A percentile compares a stretch with the other conserved stretches of the same genome.
Evolutionary conservation across 2,797 vertebrate genomes (phyloP).

Genomic region (Ptychobarbus kaznakovi): DNA sequence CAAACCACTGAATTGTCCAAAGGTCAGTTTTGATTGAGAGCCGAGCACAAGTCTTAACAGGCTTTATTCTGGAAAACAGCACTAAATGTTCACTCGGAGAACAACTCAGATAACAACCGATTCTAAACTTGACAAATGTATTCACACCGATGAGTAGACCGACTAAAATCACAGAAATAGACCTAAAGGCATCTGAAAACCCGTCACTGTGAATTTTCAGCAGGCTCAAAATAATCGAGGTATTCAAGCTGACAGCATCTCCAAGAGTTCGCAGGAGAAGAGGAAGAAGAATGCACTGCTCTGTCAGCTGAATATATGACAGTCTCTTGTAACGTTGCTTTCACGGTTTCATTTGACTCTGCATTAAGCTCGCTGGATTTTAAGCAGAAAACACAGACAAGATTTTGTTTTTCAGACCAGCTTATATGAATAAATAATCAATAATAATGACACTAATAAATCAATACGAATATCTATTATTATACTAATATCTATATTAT

Average conservation of each 20-base stretch:
- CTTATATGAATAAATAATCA: too few species aligned
- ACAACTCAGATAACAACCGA: not conserved
- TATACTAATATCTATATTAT: too few species aligned
- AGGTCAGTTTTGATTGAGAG: not conserved
- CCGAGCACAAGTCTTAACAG: not conserved
- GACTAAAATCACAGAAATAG: not conserved
- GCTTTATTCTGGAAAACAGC: not conserved
- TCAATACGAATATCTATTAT: too few species aligned
- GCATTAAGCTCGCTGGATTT: not conserved
- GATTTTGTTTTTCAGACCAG: too few species aligned
- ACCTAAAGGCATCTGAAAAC: not conserved
- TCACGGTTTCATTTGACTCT: not conserved
- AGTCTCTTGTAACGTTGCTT: not conserved
- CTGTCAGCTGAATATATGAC: not conserved
- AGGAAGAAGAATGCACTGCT: not conserved
- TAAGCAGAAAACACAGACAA: not conserved
- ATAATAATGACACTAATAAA: too few species aligned
- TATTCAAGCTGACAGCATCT: constrained; percentile 9
- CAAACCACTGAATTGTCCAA: not conserved
- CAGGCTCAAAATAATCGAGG: not conserved
- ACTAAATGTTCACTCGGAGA: not conserved
- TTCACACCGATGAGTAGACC: not conserved
- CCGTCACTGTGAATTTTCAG: constrained; percentile 9
- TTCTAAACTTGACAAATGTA: not conserved
- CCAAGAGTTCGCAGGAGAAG: not conserved